Percentiles rank a stretch among this genome's conserved stretches.
These are phyloP conservation scores for Nothura maculosa DNA, from an alignment of 2,797 vertebrate species.

Conservation along the genomic window DNA sequence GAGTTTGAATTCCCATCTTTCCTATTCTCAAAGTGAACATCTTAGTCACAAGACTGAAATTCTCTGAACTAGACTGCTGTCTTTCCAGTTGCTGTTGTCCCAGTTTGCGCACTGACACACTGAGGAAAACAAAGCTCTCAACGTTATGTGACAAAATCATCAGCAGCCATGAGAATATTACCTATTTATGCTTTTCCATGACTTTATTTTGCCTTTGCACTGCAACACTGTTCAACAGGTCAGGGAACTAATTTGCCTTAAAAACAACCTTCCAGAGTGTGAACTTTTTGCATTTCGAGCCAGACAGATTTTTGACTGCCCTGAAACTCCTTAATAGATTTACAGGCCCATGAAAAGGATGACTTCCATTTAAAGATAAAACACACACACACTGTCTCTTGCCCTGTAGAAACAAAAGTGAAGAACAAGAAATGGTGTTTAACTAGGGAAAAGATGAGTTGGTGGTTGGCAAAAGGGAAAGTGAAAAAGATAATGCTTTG, in stretches of 20 bases:
- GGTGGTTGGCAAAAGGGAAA: neutral
- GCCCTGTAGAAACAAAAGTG: neutral
- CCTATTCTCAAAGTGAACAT: neutral
- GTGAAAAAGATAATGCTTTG: neutral
- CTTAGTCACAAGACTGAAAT: neutral
- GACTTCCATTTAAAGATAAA: neutral
- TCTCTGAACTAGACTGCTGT: neutral
- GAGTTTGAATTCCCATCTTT: neutral
- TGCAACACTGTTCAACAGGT: neutral
- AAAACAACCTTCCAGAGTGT: neutral
- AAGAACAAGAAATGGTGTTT: neutral
- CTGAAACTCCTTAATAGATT: neutral
- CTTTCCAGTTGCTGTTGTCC: neutral
- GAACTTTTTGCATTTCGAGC: neutral
- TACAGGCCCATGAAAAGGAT: neutral
- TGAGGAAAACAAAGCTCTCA: neutral
- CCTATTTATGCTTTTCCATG: neutral
- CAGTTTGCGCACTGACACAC: neutral
- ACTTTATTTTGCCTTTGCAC: neutral
- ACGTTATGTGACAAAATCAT: neutral
- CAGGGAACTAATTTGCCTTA: neutral
- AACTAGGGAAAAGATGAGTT: neutral
- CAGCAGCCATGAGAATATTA: neutral
- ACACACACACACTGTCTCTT: too few species aligned
- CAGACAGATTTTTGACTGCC: accelerated